Base-by-base conservation (phyloP, 2,888 invertebrate genomes). In the Unio delphinus region DNA sequence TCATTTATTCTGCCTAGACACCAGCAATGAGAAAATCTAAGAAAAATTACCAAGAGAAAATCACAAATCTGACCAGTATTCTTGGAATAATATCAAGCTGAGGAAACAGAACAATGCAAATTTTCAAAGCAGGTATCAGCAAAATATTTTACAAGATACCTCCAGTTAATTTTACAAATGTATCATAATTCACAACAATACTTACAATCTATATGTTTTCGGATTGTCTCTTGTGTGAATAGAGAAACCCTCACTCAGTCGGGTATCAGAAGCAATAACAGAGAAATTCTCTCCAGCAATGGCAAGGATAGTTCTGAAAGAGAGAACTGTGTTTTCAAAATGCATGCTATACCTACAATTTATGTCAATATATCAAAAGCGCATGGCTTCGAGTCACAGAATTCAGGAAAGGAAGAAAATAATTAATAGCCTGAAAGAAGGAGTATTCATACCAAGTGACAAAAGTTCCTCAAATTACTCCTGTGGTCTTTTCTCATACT, bases 261-360 rank as follows among this genome's bases (percentile, higher is more conserved):
- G 94, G 0, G 96, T 97, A 88, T 99, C 99, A 0, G 97, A 96
- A 7, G 96, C 99, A 88, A 99, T 95, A 34, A 99, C 93, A 26
- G 95, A 96, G 90, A 95, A 99, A 90, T 98, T 96, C 61, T 96
- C 95, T 34, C 99, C 99, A 88, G 96, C 96, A 83, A 99, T 95
- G 34, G 98, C 99, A 64, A 98, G 95, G 69, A 97, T 93, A 87
- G 97, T 97, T 84, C 99, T 99, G 85, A 68, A 91, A 79, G 64
- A 57, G 55, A 63, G n/a, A 65, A 55, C 45, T 45, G 63, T 23
- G 55, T 20, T n/a, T 67, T 61, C 6, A 8, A 55, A 60, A 61
- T 57, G 28, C 23, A 23, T 54, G 55, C 23, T 45, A 30, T 23
- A 3, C n/a, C n/a, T 26, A 17, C 62, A 61, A 15, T 45, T 11